Percentiles rank a stretch among this genome's conserved stretches.
These are phyloP conservation scores for Mormyrus lacerda DNA, from an alignment of 2,113 vertebrate genomes.

Conservation along the genomic window DNA sequence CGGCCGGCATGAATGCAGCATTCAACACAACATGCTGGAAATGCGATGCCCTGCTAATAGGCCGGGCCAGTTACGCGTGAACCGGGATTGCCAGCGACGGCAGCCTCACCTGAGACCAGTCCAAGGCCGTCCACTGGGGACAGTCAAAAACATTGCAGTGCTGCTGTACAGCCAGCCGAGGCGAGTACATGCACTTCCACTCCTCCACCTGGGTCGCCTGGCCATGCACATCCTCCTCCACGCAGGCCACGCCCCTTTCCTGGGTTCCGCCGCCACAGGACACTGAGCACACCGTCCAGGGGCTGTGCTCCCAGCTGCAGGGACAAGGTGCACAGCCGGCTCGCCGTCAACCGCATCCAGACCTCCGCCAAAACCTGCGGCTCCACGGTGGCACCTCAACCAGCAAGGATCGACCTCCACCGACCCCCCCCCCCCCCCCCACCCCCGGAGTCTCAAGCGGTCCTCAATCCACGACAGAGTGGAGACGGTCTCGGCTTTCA, in stretches of 20 bases:
- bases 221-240: slow-evolving; percentile 80
- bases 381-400: neutral
- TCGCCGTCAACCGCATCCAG: neutral
- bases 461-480: neutral
- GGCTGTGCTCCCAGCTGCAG: slow-evolving; percentile 86
- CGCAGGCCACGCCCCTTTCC: slow-evolving; percentile 77
- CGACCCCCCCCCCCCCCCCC: neutral
- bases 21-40: neutral
- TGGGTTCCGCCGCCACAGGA: slow-evolving; percentile 85
- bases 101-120: slow-evolving; percentile 83
- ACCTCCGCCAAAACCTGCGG: neutral
- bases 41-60: neutral
- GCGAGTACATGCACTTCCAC: slow-evolving; percentile 88
- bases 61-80: neutral
- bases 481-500: neutral
- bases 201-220: slow-evolving; percentile 79
- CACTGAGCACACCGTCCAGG: slow-evolving; percentile 84
- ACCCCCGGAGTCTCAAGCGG: neutral
- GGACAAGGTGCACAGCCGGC: neutral
- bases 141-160: slow-evolving; percentile 81
- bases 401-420: neutral
- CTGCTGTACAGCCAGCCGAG: slow-evolving; percentile 71
- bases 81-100: neutral
- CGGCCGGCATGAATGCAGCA: neutral
- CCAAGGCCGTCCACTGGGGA: slow-evolving; percentile 87